A percentile compares a stretch with the other conserved stretches of the same genome.
These are phyloP conservation scores for Rhipidura dahli DNA, from an alignment of 2,113 vertebrate species.

Conservation along the genomic window DNA sequence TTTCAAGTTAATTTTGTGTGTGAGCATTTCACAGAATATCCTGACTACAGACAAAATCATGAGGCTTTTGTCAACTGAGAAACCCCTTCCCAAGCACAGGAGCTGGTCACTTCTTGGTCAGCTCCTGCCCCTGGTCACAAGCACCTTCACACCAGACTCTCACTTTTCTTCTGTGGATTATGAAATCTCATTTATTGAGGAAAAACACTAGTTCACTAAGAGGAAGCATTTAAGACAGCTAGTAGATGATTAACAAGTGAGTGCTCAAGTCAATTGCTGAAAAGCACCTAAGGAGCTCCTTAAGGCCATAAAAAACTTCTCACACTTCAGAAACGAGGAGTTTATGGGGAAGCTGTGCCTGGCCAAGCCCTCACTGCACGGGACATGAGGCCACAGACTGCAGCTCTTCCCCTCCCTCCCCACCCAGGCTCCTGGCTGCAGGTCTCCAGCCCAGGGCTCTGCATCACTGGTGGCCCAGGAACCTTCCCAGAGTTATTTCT, in stretches of 20 bases:
- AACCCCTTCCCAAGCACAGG: background rate
- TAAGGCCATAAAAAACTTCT: background rate
- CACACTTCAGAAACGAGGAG: background rate
- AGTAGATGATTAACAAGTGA: conserved; percentile 35
- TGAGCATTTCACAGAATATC: background rate
- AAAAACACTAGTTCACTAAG: background rate
- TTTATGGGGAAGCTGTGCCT: background rate
- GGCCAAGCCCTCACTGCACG: background rate
- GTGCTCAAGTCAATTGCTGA: background rate
- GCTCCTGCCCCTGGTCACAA: background rate
- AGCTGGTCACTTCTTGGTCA: background rate
- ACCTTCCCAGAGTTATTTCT: background rate
- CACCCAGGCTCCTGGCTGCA: background rate
- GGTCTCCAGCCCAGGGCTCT: background rate
- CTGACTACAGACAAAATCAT: background rate
- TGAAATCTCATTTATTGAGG: background rate
- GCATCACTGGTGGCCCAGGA: background rate
- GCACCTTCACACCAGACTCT: background rate
- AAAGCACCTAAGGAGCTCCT: background rate
- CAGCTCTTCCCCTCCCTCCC: background rate
- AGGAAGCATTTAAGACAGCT: background rate
- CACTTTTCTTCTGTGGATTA: background rate
- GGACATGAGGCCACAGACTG: background rate
- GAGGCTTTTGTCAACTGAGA: background rate
- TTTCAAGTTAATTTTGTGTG: background rate